Conservation (phyloP, 2,113 vertebrate species). For the Willisornis vidua region DNA sequence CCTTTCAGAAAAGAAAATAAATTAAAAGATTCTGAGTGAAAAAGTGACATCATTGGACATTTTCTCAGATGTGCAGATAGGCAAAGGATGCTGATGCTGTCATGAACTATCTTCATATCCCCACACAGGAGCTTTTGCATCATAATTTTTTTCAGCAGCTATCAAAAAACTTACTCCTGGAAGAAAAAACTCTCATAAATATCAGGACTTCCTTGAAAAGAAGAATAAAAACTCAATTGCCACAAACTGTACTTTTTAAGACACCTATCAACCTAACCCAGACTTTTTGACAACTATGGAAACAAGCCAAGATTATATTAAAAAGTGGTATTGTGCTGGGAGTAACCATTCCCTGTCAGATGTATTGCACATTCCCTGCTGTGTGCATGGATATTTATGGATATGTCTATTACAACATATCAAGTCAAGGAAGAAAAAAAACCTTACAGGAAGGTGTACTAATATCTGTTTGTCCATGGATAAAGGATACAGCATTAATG, state of each 20-base stretch:
- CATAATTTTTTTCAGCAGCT: neutral
- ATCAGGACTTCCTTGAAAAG: neutral
- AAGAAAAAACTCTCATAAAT: neutral
- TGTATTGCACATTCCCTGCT: neutral
- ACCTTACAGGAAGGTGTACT: neutral
- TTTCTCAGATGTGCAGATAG: neutral
- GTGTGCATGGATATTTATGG: neutral
- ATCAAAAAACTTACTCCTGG: neutral
- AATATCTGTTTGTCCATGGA: neutral
- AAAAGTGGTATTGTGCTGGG: neutral
- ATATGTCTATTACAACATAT: neutral
- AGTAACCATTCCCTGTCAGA: neutral
- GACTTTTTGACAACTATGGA: neutral
- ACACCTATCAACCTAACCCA: neutral
- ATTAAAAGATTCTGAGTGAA: neutral
- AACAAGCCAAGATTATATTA: slow-evolving; percentile 5
- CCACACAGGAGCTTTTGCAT: neutral
- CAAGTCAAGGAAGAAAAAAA: neutral
- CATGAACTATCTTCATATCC: neutral
- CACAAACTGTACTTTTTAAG: neutral
- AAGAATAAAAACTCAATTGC: neutral
- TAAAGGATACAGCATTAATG: neutral
- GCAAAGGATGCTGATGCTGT: neutral
- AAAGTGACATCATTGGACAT: neutral
- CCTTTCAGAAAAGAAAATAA: neutral